Evolutionary conservation across 2,113 vertebrate species (phyloP), one percentile per base, ranked within the genome.

Genomic region (Nothocercus nigrocapillus): DNA sequence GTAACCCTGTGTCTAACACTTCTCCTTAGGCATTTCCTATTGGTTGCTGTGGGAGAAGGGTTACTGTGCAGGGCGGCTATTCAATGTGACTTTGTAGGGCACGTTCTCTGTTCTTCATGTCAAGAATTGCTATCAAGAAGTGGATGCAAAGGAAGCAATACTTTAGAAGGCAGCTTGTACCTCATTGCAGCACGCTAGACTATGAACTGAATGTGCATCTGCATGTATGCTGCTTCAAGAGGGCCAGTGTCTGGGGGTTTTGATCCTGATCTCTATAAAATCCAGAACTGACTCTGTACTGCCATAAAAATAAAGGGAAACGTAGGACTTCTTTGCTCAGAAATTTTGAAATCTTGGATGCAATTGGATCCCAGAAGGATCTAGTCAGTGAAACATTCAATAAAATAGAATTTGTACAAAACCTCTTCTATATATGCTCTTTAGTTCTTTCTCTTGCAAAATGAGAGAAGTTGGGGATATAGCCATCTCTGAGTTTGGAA

Each of bases 351-450:
- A 53, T 66, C 69, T 2, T 56, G 6, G 8, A 53, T 44, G 8
- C 2, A 87, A 44, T 62, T 51, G 36, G 36, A 8, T 76, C 44
- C 45, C n/a, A 44, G 56, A 76, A 85, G 25, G 24, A 51, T 13
- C 21, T 64, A 59, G n/a, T 61, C 38, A 75, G 4, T 69, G 25
- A 9, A 80, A 64, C 1, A 3, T 34, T 34, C 90, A 32, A 11
- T 19, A 54, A 61, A 88, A 85, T 7, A 7, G 53, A 28, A 80
- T 10, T 44, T 53, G 13, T 73, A 13, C 11, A 61, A 72, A 68
- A 59, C 2, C 1, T 59, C 11, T 53, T 74, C 18, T 64, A 4
- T 0, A 0, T 34, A 11, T 17, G 21, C 19, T 64, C 15, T 66
- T 51, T 27, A 56, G 54, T 7, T 75, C 2, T 22, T 22, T 22